Evolutionary conservation across 2,797 vertebrate genomes (phyloP), one percentile per base, ranked within the genome.

Genomic region (Nasua narica): DNA sequence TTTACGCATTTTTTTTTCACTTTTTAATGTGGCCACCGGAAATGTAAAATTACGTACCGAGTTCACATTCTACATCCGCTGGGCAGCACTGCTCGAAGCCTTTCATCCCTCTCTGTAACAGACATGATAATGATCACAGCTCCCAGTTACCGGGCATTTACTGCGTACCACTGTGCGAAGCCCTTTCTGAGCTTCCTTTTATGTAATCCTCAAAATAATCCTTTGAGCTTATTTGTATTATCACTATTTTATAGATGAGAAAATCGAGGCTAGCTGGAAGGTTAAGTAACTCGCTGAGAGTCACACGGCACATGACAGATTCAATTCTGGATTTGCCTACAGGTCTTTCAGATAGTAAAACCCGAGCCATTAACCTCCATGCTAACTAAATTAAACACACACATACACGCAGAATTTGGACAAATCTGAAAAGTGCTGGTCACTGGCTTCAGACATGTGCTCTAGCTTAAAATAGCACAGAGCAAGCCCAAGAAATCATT

Each of bases 201-300:
- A 54, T 65, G 46, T 65, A 48, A 91, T 37, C 23, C 35, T 65
- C 83, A 27, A 32, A 92, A 79, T 74, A 81, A 76, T 15, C 58
- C 62, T 19, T 48, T n/a, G 60, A 25, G 23, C 19, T 46, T 58
- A 12, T 76, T 79, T 12, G 13, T 74, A 15, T 37, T 54, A 8
- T 50, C 43, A 25, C 74, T 35, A 35, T 78, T 86, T 70, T 65
- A 37, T 19, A 93, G 94, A 86, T 65, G 91, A 83, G 86, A 77
- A 90, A 82, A 60, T 8, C 0, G n/a, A 91, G 50, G 29, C 27
- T 54, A 5, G 65, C 19, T 62, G 32, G 29, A 69, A 25, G 3
- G 54, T 72, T 54, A 70, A 79, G 13, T 21, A 35, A 52, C 37
- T 25, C 35, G 13, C 15, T 16, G 29, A 78, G 25, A 79, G 23